Conservation (phyloP, 37 sponge, comb jelly and placozoan species). For the Ianthella basta region DNA sequence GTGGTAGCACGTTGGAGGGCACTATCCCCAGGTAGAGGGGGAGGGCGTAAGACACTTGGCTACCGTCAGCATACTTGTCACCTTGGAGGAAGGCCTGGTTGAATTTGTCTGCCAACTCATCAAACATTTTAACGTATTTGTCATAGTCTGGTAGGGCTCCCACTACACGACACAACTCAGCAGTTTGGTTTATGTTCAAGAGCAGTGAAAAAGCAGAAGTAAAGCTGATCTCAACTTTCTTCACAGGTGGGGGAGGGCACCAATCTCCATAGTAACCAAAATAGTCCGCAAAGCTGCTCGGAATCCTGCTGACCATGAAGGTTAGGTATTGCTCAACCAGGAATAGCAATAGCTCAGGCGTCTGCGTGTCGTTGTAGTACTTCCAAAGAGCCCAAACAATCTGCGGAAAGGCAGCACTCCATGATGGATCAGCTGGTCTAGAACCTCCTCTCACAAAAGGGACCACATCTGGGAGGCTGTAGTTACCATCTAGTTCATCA, state of each 20-base stretch:
- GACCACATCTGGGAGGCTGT: slow-evolving; percentile 71
- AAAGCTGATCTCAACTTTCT: slow-evolving; percentile 39
- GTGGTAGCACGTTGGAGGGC: slow-evolving; percentile 1
- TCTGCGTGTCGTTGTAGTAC: slow-evolving; percentile 33
- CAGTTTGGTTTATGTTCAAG: slow-evolving; percentile 40
- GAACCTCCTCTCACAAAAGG: slow-evolving; percentile 58
- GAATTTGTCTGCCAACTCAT: slow-evolving; percentile 20
- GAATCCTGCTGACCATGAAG: slow-evolving; percentile 43
- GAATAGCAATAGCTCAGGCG: slow-evolving; percentile 30
- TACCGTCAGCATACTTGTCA: slow-evolving; percentile 40
- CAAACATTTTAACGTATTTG: not conserved
- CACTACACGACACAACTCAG: too few species aligned
- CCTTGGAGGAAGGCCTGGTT: slow-evolving; percentile 54
- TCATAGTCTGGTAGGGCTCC: too few species aligned
- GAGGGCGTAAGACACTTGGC: slow-evolving; percentile 57
- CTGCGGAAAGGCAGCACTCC: slow-evolving; percentile 75
- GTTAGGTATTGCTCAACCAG: slow-evolving; percentile 30
- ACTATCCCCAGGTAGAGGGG: slow-evolving; percentile 55
- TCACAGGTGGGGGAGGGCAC: slow-evolving; percentile 68
- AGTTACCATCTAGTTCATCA: slow-evolving; percentile 48
- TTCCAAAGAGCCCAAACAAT: slow-evolving; percentile 49
- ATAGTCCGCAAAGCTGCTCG: slow-evolving; percentile 42
- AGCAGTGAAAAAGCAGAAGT: slow-evolving; percentile 65
- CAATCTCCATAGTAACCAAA: slow-evolving; percentile 73
- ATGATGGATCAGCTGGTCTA: slow-evolving; percentile 76